Evolutionary conservation across 2,888 invertebrate species (phyloP).

Genomic region (Hoplodrina blanda): DNA sequence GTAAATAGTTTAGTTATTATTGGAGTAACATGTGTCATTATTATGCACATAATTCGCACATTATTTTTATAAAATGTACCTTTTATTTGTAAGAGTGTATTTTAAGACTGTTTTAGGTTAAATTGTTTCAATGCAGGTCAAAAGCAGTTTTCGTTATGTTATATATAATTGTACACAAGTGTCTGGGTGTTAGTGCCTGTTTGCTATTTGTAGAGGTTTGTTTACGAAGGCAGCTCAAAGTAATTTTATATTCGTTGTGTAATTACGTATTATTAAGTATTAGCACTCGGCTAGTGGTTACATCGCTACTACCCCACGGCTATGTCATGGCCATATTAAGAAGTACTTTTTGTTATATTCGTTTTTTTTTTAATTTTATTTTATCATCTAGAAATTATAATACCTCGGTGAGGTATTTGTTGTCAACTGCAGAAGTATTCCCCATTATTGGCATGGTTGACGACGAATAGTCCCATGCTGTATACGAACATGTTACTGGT

Average conservation of each 20-base stretch:
- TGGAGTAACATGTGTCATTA: slow-evolving; percentile 59
- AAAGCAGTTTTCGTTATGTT: slow-evolving; percentile 62
- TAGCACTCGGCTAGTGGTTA: slow-evolving; percentile 60
- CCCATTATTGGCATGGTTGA: slow-evolving; percentile 33
- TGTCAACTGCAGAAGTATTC: slow-evolving; percentile 52
- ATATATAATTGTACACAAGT: slow-evolving; percentile 50
- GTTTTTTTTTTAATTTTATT: slow-evolving; percentile 34
- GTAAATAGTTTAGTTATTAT: slow-evolving; percentile 67
- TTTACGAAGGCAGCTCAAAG: slow-evolving; percentile 70
- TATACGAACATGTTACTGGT: slow-evolving; percentile 57
- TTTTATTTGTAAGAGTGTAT: slow-evolving; percentile 72
- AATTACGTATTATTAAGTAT: slow-evolving; percentile 62
- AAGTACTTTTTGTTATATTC: slow-evolving; percentile 70
- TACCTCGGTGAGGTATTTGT: slow-evolving; percentile 58
- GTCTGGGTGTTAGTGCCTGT: slow-evolving; percentile 50
- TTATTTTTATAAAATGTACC: slow-evolving; percentile 73
- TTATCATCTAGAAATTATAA: slow-evolving; percentile 39
- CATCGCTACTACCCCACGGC: slow-evolving; percentile 55
- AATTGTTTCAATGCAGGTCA: slow-evolving; percentile 77
- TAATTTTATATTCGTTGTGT: slow-evolving; percentile 67
- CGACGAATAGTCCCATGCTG: slow-evolving; percentile 28
- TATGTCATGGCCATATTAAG: slow-evolving; percentile 67
- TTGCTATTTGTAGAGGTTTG: slow-evolving; percentile 56
- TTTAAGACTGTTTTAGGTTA: slow-evolving; percentile 84
- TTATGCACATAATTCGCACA: slow-evolving; percentile 75